Evolutionary conservation across 2,797 vertebrate genomes (phyloP).

Genomic region (Limnodromus scolopaceus): DNA sequence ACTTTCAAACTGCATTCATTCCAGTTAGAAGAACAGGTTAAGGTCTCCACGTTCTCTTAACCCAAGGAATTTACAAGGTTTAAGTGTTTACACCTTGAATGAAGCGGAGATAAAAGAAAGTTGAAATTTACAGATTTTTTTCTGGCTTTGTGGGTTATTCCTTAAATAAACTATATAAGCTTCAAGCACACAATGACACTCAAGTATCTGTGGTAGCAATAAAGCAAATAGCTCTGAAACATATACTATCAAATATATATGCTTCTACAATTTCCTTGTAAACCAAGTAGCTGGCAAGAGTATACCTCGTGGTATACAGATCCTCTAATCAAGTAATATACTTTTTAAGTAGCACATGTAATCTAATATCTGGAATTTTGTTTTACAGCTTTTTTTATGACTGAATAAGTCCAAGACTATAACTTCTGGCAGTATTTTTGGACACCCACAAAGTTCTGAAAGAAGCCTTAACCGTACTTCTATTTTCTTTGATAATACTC

Average conservation of each 20-base stretch:
- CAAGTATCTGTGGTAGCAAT: not conserved
- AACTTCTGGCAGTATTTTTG: not conserved
- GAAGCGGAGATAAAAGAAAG: slow-evolving; percentile 21
- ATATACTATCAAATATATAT: not conserved
- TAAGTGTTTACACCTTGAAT: not conserved
- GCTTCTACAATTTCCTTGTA: not conserved
- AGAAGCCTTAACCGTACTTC: not conserved
- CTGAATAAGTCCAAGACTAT: not conserved
- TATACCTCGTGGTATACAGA: not conserved
- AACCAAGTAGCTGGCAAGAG: not conserved
- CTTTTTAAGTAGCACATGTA: not conserved
- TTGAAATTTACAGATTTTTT: not conserved
- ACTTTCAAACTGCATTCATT: not conserved
- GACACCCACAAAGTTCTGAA: not conserved
- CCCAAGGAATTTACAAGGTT: not conserved
- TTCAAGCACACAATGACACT: not conserved
- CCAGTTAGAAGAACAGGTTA: not conserved
- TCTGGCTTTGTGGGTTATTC: not conserved
- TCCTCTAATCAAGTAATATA: not conserved
- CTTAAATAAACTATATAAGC: not conserved
- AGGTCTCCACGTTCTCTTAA: not conserved
- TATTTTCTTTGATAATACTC: not conserved
- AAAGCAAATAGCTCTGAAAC: not conserved
- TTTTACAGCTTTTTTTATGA: not conserved
- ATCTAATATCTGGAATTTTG: not conserved